phyloP scores from a whole-genome alignment of 2,797 vertebrate genomes.

The Karalla daura region DNA sequence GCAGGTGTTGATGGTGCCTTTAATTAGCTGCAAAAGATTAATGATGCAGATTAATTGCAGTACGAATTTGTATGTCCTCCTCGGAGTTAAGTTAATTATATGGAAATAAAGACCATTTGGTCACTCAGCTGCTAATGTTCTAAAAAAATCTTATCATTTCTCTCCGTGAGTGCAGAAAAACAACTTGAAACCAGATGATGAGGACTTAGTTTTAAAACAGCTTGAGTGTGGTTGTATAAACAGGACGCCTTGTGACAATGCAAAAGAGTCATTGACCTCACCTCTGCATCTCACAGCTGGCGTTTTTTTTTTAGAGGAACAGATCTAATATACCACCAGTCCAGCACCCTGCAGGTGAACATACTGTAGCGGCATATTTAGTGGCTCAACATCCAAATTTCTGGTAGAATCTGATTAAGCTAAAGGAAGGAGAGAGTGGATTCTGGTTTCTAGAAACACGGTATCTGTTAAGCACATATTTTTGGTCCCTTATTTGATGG shows the following conservation, averaged over 20 bases:
- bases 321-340: background rate
- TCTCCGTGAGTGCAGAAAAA: background rate
- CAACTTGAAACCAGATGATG: background rate
- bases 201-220: background rate
- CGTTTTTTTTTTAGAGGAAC: conserved; percentile 6
- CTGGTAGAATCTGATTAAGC: background rate
- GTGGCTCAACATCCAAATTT: conserved; percentile 3
- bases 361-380: background rate
- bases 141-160: background rate
- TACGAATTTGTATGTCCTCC: conserved; percentile 12
- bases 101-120: conserved; percentile 34
- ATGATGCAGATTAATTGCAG: conserved; percentile 50
- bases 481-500: too few species aligned
- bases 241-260: background rate
- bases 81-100: conserved; percentile 32
- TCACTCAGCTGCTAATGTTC: conserved; percentile 1
- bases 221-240: background rate
- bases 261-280: too few species aligned
- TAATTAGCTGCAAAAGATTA: conserved; percentile 66
- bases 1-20: conserved; percentile 47
- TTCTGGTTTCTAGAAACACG: too few species aligned
- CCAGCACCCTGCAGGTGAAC: background rate
- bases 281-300: too few species aligned
- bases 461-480: too few species aligned
- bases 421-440: too few species aligned